Evolutionary conservation across 2,113 vertebrate species (phyloP), one percentile per base, ranked within the genome.

Genomic region (Platichthys flesus): DNA sequence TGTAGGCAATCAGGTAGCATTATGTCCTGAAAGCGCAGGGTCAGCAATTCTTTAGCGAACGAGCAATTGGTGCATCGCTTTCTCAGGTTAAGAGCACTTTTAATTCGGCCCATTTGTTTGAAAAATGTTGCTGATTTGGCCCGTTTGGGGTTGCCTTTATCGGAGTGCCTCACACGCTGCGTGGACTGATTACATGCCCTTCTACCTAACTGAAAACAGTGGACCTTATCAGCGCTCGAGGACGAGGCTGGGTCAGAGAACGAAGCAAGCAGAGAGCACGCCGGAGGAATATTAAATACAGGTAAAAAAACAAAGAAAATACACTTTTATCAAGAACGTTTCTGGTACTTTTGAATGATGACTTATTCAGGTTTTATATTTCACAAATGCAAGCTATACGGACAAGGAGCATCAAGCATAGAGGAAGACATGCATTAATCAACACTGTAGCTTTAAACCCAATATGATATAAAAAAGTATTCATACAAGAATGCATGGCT

Each of bases 21-120:
- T 35, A 52, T 77, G 60, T 70, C 14, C 61, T 71, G 70, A 61
- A 49, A 62, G 28, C 57, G 24, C 24, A 2, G 2, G 28, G 57
- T 52, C 63, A 83, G 37, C 28, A 24, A 5, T 57, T 67, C 0
- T 31, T 62, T 21, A 64, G 54, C 47, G 35, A 45, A 58, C 0
- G 2, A 31, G 15, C 2, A 28, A n/a, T 13, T 21, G 9, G n/a
- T 56, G 21, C n/a, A 40, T 10, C n/a, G 24, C 14, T 47, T 18
- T 7, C 47, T 55, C 2, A 24, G 35, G 23, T 24, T 23, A 26
- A 45, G 5, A 16, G 10, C 31, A n/a, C 3, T 45, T 47, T n/a
- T 52, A 49, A 37, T 66, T 71, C 12, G 9, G 26, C 42, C 42
- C 0, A 28, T 60, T 60, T 54, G 2, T 52, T 52, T 26, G 20